These are phyloP conservation scores for Corythucha ciliata DNA, from an alignment of 2,888 invertebrate species.

Conservation along the genomic window DNA sequence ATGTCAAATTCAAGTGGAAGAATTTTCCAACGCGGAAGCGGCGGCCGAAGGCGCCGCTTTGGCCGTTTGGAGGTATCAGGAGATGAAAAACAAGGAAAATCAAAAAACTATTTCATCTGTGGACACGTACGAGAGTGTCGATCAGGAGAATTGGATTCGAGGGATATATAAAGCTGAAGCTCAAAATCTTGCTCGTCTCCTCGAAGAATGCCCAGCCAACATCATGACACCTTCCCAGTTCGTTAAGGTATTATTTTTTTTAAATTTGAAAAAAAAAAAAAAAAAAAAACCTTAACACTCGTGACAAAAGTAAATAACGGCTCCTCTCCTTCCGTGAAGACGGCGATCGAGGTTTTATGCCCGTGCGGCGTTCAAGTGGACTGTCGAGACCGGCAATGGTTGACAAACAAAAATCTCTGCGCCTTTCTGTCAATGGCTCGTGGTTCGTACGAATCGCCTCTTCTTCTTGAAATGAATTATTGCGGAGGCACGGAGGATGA, in stretches of 20 bases:
- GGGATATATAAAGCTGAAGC: slow-evolving; percentile 26
- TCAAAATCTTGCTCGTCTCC: slow-evolving; percentile 26
- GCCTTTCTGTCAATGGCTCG: slow-evolving; percentile 45
- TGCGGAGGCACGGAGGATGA: slow-evolving; percentile 43
- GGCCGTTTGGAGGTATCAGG: slow-evolving; percentile 42
- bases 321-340: slow-evolving; percentile 9
- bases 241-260: slow-evolving; percentile 32
- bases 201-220: slow-evolving; percentile 31
- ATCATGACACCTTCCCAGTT: slow-evolving; percentile 32
- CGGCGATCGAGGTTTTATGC: slow-evolving; percentile 41
- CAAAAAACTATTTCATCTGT: slow-evolving; percentile 26
- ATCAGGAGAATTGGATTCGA: slow-evolving; percentile 26
- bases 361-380: slow-evolving; percentile 39
- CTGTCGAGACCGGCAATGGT: slow-evolving; percentile 55
- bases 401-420: slow-evolving; percentile 52
- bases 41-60: slow-evolving; percentile 44
- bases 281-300: too few species aligned
- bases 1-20: slow-evolving; percentile 41
- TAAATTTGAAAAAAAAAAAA: too few species aligned
- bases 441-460: slow-evolving; percentile 57
- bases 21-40: slow-evolving; percentile 44
- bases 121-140: slow-evolving; percentile 30
- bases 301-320: too few species aligned
- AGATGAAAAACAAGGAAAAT: slow-evolving; percentile 40
- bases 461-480: slow-evolving; percentile 56